These are phyloP conservation scores for Mormyrops boulengeri DNA, from an alignment of 2,797 vertebrate genomes.

Conservation along the genomic window DNA sequence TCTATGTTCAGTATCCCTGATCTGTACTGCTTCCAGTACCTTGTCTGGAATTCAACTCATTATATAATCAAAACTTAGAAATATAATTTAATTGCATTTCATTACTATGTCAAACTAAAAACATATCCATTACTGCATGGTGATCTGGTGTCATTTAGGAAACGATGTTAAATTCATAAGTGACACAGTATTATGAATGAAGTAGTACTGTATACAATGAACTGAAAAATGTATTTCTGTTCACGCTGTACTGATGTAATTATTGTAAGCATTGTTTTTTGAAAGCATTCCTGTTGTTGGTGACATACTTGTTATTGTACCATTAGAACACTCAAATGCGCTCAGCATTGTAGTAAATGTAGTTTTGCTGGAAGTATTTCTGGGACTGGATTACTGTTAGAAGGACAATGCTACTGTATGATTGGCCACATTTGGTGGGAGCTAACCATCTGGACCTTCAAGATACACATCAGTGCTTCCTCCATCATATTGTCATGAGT, in stretches of 20 bases:
- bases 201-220: neutral
- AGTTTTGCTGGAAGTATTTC: neutral
- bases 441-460: neutral
- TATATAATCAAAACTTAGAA: neutral
- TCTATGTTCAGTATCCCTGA: slow-evolving; percentile 20
- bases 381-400: neutral
- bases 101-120: neutral
- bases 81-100: neutral
- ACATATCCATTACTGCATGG: neutral
- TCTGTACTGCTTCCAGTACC: slow-evolving; percentile 30
- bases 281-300: neutral
- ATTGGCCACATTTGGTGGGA: neutral
- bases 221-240: neutral
- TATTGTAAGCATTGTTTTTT: neutral
- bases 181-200: neutral
- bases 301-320: neutral
- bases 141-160: neutral
- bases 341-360: neutral
- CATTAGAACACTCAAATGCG: neutral
- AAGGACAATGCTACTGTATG: neutral
- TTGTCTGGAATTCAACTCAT: slow-evolving; percentile 1
- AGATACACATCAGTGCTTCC: neutral
- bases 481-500: neutral
- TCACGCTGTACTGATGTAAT: neutral
- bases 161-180: neutral